Conservation (phyloP, 2,888 invertebrate genomes). For the Sarcophaga rosellei region DNA sequence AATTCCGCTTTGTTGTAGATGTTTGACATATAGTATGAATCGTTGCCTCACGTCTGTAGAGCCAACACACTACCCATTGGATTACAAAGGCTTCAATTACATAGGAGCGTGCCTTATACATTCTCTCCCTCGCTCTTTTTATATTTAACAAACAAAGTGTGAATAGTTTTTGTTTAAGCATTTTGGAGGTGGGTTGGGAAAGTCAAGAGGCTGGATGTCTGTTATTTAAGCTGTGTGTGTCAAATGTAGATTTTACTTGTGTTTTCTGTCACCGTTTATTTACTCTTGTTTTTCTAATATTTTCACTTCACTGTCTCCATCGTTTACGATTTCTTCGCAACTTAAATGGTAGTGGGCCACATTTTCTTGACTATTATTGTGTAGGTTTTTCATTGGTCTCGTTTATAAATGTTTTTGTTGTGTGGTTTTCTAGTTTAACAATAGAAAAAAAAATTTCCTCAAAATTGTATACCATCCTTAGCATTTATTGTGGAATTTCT, state of each 20-base stretch:
- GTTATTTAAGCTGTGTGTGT: constrained; percentile 13
- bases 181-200: neutral
- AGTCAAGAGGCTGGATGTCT: neutral
- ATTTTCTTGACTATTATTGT: constrained; percentile 20
- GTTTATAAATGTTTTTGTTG: constrained; percentile 40
- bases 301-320: neutral
- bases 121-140: neutral
- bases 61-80: too few relatives aligned
- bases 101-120: too few relatives aligned
- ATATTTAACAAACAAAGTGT: constrained; percentile 39
- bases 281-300: constrained; percentile 12
- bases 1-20: too few relatives aligned
- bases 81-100: too few relatives aligned
- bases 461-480: neutral
- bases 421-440: constrained; percentile 39
- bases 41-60: too few relatives aligned
- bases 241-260: constrained; percentile 58
- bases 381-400: neutral
- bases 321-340: neutral
- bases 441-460: constrained; percentile 15
- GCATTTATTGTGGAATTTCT: neutral
- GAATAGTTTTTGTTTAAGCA: neutral
- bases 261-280: constrained; percentile 58
- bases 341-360: constrained; percentile 23
- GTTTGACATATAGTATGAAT: too few relatives aligned